phyloP scores from a whole-genome alignment of 2,888 invertebrate species.

The Athalia circularis region DNA sequence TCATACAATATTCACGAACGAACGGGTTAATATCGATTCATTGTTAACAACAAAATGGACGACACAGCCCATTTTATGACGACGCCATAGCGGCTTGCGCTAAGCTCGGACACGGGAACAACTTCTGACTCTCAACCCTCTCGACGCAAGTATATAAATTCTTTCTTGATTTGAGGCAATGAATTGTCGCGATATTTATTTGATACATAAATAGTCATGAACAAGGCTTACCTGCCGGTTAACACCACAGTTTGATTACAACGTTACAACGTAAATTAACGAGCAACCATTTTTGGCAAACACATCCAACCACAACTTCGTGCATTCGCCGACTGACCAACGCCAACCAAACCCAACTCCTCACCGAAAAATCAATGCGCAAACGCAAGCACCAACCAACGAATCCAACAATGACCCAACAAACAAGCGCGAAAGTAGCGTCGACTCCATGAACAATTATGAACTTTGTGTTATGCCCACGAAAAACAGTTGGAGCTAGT shows the following conservation, averaged over 20 bases:
- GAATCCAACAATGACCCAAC: neutral
- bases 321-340: conserved; percentile 7
- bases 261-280: conserved; percentile 10
- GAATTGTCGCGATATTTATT: neutral
- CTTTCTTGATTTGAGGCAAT: neutral
- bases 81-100: conserved; percentile 61
- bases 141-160: neutral
- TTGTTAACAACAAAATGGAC: conserved; percentile 67
- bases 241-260: neutral
- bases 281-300: conserved; percentile 35
- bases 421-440: neutral
- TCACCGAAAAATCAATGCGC: neutral
- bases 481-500: too few relatives aligned
- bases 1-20: neutral
- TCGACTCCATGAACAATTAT: too few relatives aligned
- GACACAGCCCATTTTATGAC: conserved; percentile 58
- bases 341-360: neutral
- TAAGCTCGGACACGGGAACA: neutral
- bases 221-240: conserved; percentile 23
- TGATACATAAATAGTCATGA: neutral
- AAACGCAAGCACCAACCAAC: neutral
- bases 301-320: conserved; percentile 2
- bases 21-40: conserved; percentile 61
- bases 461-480: too few relatives aligned
- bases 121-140: neutral